These are phyloP conservation scores for Enteromius treurensis DNA, from an alignment of 2,797 vertebrate species.

Conservation along the genomic window DNA sequence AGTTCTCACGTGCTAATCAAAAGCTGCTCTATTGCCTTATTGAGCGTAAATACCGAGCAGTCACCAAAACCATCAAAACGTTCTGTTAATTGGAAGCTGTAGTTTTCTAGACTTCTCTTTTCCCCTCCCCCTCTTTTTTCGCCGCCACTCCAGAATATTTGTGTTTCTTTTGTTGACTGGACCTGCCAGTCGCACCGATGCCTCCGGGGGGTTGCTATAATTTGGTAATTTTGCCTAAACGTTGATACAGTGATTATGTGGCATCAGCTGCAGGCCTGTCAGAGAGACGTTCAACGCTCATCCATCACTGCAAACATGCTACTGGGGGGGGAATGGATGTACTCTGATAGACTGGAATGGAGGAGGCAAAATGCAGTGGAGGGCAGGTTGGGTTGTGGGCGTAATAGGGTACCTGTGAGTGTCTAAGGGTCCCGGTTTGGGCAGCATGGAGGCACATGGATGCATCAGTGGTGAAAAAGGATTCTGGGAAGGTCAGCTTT, in stretches of 20 bases:
- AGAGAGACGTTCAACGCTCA: slow-evolving; percentile 76
- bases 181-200: slow-evolving; percentile 72
- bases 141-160: slow-evolving; percentile 44
- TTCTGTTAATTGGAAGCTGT: slow-evolving; percentile 43
- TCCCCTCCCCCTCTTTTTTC: slow-evolving; percentile 21
- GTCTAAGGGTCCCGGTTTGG: slow-evolving; percentile 58
- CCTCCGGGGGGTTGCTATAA: slow-evolving; percentile 78
- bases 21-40: slow-evolving; percentile 61
- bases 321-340: background rate
- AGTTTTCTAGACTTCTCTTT: slow-evolving; percentile 10
- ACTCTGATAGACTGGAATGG: slow-evolving; percentile 63
- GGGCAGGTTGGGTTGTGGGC: slow-evolving; percentile 39
- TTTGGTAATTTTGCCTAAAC: slow-evolving; percentile 85
- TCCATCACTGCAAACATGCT: slow-evolving; percentile 75
- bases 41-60: slow-evolving; percentile 63
- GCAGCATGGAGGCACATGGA: slow-evolving; percentile 66
- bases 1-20: slow-evolving; percentile 66
- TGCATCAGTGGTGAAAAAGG: slow-evolving; percentile 68
- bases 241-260: slow-evolving; percentile 86
- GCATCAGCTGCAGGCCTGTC: slow-evolving; percentile 85
- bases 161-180: slow-evolving; percentile 70
- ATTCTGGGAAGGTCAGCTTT: slow-evolving; percentile 76
- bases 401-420: slow-evolving; percentile 38
- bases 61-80: slow-evolving; percentile 41
- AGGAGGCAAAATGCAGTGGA: slow-evolving; percentile 35